Conservation (phyloP, 2,888 invertebrate species). For the Drosophila helvetica region DNA sequence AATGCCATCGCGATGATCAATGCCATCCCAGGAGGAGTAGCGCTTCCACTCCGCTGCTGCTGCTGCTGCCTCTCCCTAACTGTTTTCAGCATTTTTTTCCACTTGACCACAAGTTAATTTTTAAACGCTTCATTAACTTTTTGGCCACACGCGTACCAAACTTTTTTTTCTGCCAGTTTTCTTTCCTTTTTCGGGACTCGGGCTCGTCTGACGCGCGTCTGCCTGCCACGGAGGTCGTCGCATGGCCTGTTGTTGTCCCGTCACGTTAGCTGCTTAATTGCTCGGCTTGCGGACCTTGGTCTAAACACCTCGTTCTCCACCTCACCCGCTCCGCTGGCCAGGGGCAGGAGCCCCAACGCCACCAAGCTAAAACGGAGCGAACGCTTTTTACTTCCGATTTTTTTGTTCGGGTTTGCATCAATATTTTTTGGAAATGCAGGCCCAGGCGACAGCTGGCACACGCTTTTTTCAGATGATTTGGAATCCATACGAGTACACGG, state of each 20-base stretch:
- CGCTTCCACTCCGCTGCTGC: slow-evolving; percentile 1
- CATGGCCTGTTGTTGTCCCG: slow-evolving; percentile 39
- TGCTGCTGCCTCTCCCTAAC: slow-evolving; percentile 36
- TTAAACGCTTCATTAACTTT: slow-evolving; percentile 80
- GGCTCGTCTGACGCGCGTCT: slow-evolving; percentile 71
- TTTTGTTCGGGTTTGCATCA: slow-evolving; percentile 50
- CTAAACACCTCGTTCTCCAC: slow-evolving; percentile 66
- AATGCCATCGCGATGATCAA: slow-evolving; percentile 30
- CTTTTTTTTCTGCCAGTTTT: slow-evolving; percentile 41
- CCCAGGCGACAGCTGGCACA: slow-evolving; percentile 72
- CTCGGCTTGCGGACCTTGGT: slow-evolving; percentile 43
- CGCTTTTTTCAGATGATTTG: slow-evolving; percentile 69
- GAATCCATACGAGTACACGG: slow-evolving; percentile 78
- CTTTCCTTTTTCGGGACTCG: slow-evolving; percentile 39
- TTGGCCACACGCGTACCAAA: slow-evolving; percentile 81
- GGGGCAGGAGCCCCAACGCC: slow-evolving; percentile 17
- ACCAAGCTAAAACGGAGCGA: slow-evolving; percentile 27
- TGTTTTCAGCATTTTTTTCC: slow-evolving; percentile 43
- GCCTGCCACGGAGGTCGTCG: slow-evolving; percentile 54
- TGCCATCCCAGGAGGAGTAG: slow-evolving; percentile 1
- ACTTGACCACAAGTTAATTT: slow-evolving; percentile 63
- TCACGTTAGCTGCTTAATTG: slow-evolving; percentile 66
- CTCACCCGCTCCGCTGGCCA: slow-evolving; percentile 12
- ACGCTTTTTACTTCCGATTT: slow-evolving; percentile 74
- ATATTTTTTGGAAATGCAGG: slow-evolving; percentile 53